Conservation (phyloP, 2,113 vertebrate species). For the Seriola quinqueradiata region DNA sequence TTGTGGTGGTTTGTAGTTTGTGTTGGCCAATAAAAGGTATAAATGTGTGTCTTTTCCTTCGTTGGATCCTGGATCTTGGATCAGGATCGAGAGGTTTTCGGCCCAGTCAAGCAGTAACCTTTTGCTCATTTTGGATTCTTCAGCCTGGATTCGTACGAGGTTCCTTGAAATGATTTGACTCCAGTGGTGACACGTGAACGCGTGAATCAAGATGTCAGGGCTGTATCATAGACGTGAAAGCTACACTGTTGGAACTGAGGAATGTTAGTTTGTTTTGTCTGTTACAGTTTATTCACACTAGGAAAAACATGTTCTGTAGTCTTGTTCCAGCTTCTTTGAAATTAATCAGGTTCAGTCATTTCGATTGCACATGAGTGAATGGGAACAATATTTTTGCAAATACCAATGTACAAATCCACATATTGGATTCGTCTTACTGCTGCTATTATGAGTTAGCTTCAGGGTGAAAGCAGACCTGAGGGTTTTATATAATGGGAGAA, state of each 20-base stretch:
- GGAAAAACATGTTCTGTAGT: not conserved
- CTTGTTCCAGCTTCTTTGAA: not conserved
- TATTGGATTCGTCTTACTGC: not conserved
- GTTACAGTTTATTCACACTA: not conserved
- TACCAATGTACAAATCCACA: not conserved
- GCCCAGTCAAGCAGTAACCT: not conserved
- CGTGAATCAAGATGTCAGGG: not conserved
- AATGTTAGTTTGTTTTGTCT: not conserved
- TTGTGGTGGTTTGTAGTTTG: not conserved
- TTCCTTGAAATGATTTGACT: not conserved
- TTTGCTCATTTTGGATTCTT: not conserved
- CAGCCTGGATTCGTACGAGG: not conserved
- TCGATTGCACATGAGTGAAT: not conserved
- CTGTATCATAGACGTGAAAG: not conserved
- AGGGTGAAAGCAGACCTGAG: too few relatives aligned
- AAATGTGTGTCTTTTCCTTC: not conserved
- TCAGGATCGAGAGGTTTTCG: not conserved
- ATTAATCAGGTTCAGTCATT: not conserved
- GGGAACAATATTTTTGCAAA: not conserved
- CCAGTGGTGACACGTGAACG: not conserved
- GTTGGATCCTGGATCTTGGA: not conserved
- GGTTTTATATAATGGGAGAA: too few relatives aligned
- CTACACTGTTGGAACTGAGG: not conserved
- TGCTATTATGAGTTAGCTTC: too few relatives aligned
- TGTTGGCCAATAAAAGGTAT: constrained; percentile 6